Evolutionary conservation across 2,797 vertebrate genomes (phyloP), one percentile per base, ranked within the genome.

Genomic region (Cynodonichthys magdalenae): DNA sequence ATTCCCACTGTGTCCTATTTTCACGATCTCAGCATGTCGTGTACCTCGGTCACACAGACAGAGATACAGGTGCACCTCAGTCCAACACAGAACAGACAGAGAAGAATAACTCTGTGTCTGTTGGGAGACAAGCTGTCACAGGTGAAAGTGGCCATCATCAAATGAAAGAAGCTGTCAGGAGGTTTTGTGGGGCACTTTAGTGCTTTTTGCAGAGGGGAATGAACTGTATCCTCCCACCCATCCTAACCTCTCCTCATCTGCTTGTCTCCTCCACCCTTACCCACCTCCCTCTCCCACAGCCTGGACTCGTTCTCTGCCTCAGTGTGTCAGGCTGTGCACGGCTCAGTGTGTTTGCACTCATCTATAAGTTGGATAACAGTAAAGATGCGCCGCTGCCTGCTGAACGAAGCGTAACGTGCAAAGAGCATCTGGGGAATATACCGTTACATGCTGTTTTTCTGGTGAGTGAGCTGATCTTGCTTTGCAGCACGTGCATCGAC

Each of bases 61-160:
- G 49, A 60, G 61, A 69, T 64, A 71, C 82, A 88, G 78, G 82
- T 87, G 66, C 53, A 58, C 60, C 76, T 53, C 63, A 48, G 63
- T 47, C 29, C 28, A 58, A 47, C 52, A 56, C 53, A 36, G 44
- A 49, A 53, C 59, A 53, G 18, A 79, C 64, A 48, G 75, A 62
- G 66, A 80, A 29, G 17, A 77, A 46, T 58, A 74, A 27, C 69
- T 75, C 64, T 55, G 59, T 39, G 59, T 57, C 59, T 64, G 52
- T 70, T 65, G 17, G 53, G 27, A 50, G 56, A 6, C 19, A 41
- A 47, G 28, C 52, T 67, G 71, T 53, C 67, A 58, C 63, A 75
- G 69, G 39, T 66, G 66, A 69, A 55, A 64, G 39, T 57, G 11
- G 36, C 51, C 63, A 62, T 54, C 56, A 15, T 15, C 59, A 20